Conservation (phyloP, 30 jellyfish, hydroid and myxozoan species). For the Pseudorhiza aurosa region DNA sequence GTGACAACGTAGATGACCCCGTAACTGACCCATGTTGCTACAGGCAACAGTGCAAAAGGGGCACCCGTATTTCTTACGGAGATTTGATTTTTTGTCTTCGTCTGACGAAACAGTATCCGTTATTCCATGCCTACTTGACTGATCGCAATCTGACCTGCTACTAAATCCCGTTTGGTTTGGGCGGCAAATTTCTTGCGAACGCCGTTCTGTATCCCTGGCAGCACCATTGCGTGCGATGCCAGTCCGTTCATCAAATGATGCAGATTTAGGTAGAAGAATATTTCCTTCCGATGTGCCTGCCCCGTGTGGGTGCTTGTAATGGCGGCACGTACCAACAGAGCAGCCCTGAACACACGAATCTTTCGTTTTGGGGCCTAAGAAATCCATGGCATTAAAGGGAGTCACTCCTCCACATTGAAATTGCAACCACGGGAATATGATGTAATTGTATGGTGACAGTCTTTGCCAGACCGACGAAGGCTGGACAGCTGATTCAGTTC, state of each 20-base stretch:
- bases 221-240: not conserved
- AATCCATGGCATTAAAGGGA: not conserved
- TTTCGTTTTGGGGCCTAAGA: not conserved
- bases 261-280: not conserved
- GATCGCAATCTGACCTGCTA: not conserved
- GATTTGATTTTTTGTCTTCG: not conserved
- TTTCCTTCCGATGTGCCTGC: not conserved
- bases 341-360: constrained; percentile 45
- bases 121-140: not conserved
- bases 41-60: constrained; percentile 59
- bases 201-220: not conserved
- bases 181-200: too few species aligned
- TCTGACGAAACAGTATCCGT: not conserved
- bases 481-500: not conserved
- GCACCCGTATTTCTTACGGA: constrained; percentile 42
- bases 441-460: not conserved
- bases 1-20: constrained; percentile 75
- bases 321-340: constrained; percentile 3
- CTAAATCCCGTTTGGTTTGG: not conserved
- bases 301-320: constrained; percentile 4
- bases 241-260: not conserved
- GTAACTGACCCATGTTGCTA: constrained; percentile 74
- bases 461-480: not conserved
- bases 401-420: not conserved
- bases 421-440: constrained; percentile 8